Base-by-base conservation (phyloP, 2,113 vertebrate species). In the Chaetura pelagica region DNA sequence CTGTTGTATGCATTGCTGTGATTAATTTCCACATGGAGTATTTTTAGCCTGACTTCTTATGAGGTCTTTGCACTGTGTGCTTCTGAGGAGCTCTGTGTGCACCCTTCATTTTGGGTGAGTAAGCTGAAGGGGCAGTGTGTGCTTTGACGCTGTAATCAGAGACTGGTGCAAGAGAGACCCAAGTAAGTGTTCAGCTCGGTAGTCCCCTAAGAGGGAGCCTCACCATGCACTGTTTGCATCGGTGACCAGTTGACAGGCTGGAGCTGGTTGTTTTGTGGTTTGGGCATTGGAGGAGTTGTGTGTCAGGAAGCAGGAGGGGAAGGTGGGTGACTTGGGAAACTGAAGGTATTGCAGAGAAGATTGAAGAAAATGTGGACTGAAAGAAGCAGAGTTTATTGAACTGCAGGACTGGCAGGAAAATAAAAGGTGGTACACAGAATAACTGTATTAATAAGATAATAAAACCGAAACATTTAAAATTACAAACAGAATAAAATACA, bases 361-460 rank as follows among this genome's bases (percentile, higher is more conserved):
- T 1, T 9, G 46, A 21, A 52, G 32, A 64, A 46, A 64, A 6
- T 0, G 0, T 26, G n/a, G 22, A 19, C 23, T 57, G 22, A 18
- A 81, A 48, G 64, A 64, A 24, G 10, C 18, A 32, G 34, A 54
- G 20, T 35, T 58, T 40, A 15, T 57, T 58, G 35, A 73, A 57
- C 17, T 29, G 9, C 32, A 59, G 67, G 46, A 55, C 22, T 76
- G 49, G 13, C 13, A 59, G 30, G 34, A 54, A 76, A 75, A 23
- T 17, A 67, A 58, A 77, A 82, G 20, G 22, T 13, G 21, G 10
- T 85, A 35, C 61, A 22, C 2, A 10, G 55, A 21, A 18, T 62
- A 62, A 34, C 9, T 83, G 58, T 10, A 38, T 54, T 61, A 84
- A 69, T 67, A 67, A 88, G 89, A 49, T 49, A 49, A 49, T 49